phyloP scores from a whole-genome alignment of 1,140 invertebrate genomes.

The Drosophila nigrodunni region DNA sequence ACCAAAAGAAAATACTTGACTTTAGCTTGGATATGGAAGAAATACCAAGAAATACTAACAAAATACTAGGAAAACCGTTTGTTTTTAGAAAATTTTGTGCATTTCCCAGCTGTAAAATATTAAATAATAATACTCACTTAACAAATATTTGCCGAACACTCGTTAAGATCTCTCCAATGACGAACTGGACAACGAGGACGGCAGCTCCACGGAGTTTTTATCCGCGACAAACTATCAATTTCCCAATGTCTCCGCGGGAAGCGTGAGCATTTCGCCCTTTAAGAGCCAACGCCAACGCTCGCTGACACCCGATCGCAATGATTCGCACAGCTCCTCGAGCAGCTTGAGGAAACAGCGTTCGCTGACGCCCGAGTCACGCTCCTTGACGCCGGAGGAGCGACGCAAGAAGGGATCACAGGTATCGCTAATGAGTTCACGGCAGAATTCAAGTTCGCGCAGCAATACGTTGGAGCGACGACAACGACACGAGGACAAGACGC shows the following conservation, averaged over 20 bases:
- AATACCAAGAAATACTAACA: too few species aligned
- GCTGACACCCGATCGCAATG: conserved; percentile 79
- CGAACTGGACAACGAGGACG: conserved; percentile 80
- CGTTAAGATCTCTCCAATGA: conserved; percentile 81
- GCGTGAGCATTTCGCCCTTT: conserved; percentile 66
- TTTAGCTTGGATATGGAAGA: too few species aligned
- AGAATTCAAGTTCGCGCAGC: conserved; percentile 76
- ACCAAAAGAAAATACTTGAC: too few species aligned
- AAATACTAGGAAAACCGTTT: too few species aligned
- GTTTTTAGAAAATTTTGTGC: too few species aligned
- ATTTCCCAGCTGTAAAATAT: neutral
- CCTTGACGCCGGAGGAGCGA: conserved; percentile 79
- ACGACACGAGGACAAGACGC: conserved; percentile 67
- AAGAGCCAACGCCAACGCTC: conserved; percentile 78
- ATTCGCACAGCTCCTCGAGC: conserved; percentile 77
- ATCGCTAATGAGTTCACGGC: conserved; percentile 72
- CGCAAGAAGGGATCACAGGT: conserved; percentile 78
- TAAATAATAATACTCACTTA: neutral
- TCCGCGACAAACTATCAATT: conserved; percentile 71
- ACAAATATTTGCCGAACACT: neutral
- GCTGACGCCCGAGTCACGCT: conserved; percentile 80
- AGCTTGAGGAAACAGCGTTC: conserved; percentile 81
- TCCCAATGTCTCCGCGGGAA: conserved; percentile 39
- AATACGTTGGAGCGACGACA: conserved; percentile 78
- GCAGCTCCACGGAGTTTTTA: conserved; percentile 71